phyloP scores from a whole-genome alignment of 2,888 invertebrate genomes.

The Baccha elongata region DNA sequence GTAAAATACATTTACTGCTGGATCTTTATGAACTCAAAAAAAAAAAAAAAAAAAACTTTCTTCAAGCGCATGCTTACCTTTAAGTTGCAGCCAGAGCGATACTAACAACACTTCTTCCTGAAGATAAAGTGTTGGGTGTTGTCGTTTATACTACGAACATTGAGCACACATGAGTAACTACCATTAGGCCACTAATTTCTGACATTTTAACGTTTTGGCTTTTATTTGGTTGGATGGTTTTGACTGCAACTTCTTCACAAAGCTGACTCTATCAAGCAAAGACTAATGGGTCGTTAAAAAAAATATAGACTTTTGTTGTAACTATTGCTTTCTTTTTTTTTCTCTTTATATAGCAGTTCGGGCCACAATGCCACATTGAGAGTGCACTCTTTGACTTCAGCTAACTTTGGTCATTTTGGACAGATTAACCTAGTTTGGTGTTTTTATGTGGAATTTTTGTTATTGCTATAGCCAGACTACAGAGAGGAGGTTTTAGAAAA shows the following conservation, averaged over 20 bases:
- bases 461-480: neutral
- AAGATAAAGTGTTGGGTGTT: conserved; percentile 30
- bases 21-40: conserved; percentile 20
- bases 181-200: conserved; percentile 52
- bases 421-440: conserved; percentile 58
- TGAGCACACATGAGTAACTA: conserved; percentile 40
- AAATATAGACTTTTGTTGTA: conserved; percentile 12
- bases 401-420: conserved; percentile 46
- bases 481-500: neutral
- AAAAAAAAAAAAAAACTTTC: conserved; percentile 6
- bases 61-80: conserved; percentile 3
- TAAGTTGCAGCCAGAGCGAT: neutral
- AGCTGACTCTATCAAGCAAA: conserved; percentile 2
- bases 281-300: conserved; percentile 24
- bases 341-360: conserved; percentile 9
- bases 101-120: neutral
- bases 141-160: conserved; percentile 21
- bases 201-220: conserved; percentile 44
- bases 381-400: neutral
- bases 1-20: conserved; percentile 31
- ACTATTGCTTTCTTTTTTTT: conserved; percentile 4
- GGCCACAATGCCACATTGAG: conserved; percentile 13
- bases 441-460: conserved; percentile 3
- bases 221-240: conserved; percentile 19
- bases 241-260: neutral